Evolutionary conservation across 2,113 vertebrate species (phyloP).

Genomic region (Heterotis niloticus): DNA sequence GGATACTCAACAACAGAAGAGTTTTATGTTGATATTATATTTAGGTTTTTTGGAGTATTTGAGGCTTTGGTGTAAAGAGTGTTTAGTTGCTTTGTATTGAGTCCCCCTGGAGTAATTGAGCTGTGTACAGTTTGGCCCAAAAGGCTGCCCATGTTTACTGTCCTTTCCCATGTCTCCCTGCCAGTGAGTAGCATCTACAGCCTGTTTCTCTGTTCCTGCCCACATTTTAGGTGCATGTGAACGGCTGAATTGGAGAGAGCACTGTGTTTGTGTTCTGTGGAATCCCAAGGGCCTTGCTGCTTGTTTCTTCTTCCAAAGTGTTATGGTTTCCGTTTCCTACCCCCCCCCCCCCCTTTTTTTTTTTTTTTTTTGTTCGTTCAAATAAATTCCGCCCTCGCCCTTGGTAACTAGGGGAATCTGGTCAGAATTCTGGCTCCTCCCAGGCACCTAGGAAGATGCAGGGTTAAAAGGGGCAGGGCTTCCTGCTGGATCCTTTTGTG

Average conservation of each 20-base stretch:
- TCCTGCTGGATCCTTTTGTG: conserved; percentile 19
- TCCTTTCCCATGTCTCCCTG: neutral
- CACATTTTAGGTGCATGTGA: conserved; percentile 29
- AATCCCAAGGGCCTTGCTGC: neutral
- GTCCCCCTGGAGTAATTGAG: no score
- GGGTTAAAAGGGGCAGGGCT: neutral
- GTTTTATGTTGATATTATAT: no score
- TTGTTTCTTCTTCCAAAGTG: conserved; percentile 21
- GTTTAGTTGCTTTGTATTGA: no score
- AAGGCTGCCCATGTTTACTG: neutral
- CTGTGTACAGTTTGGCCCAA: no score
- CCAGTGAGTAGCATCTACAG: neutral
- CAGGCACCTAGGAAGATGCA: conserved; percentile 49
- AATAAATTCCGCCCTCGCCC: conserved; percentile 37
- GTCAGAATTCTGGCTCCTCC: conserved; percentile 2
- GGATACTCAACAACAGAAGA: no score
- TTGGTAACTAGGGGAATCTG: neutral
- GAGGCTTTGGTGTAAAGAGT: no score
- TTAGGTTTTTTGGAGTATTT: no score
- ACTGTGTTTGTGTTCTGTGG: conserved; percentile 4
- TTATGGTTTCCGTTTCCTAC: conserved; percentile 51
- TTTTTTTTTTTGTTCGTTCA: neutral
- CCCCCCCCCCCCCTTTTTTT: conserved; percentile 37
- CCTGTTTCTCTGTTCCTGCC: neutral
- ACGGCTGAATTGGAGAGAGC: neutral